Evolutionary conservation across 2,888 invertebrate species (phyloP), one percentile per base, ranked within the genome.

Genomic region (Eupeodes luniger): DNA sequence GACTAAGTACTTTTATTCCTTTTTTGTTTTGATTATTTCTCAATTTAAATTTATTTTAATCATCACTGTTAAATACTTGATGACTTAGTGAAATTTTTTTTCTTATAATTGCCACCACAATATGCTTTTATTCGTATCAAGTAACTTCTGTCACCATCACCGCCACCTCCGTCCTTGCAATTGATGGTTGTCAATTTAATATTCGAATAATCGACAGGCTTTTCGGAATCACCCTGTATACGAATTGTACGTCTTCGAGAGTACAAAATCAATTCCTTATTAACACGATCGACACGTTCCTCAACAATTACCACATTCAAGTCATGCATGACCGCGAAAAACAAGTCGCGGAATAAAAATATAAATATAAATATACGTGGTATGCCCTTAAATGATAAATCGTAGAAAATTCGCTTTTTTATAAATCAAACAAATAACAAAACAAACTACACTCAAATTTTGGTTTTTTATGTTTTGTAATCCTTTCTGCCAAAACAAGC

Each of bases 241-340:
- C 81, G 84, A 67, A 88, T 88, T 51, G 85, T 85, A 81, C 88
- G 88, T 49, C 64, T 88, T 19, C 88, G 81, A 4, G 88, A 85
- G 74, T 81, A 81, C 78, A 81, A 66, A 47, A 88, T 66, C 69
- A 85, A 57, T 81, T 88, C 67, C n/a, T 88, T 81, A 36, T 88
- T 84, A 47, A 85, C 85, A 84, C 88, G 88, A 77, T 88, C 88
- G 64, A 85, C 88, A 85, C 85, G 88, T 88, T 88, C 85, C 77
- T 88, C 88, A 53, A 81, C 64, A 64, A 88, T 85, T 49, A 85
- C 85, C 55, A 88, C 81, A 79, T 78, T 88, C 85, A 88, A 85
- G 78, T 88, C 88, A 64, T 75, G 84, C 88, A 88, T 88, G 88
- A 88, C 88, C 84, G 61, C 75, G 74, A 75, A 75, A 62, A 75